These are phyloP conservation scores for Oeneis ivallda DNA, from an alignment of 2,888 invertebrate genomes.

Conservation along the genomic window DNA sequence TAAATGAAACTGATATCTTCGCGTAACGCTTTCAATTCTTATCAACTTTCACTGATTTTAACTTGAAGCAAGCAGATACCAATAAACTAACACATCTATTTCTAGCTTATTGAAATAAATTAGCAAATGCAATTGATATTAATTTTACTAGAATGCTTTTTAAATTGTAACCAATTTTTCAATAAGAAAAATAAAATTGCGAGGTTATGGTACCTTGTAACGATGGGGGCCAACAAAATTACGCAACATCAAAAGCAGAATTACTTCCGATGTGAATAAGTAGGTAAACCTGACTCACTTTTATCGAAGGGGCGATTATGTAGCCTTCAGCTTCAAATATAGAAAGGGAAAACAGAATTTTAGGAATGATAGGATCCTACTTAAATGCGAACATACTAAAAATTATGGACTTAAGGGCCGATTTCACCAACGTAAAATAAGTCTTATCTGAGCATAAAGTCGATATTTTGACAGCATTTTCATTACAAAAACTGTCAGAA, in stretches of 20 bases:
- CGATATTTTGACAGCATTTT: too few species aligned
- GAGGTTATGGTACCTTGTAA: neutral
- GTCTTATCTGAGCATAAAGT: too few species aligned
- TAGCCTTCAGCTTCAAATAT: constrained; percentile 16
- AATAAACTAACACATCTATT: neutral
- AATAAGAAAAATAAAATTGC: too few species aligned
- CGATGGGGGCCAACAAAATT: constrained; percentile 4
- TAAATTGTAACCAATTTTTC: neutral
- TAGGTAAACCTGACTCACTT: constrained; percentile 5
- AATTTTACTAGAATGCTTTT: neutral
- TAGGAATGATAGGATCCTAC: neutral
- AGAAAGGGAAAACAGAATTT: neutral
- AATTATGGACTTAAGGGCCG: too few species aligned
- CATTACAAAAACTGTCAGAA: too few species aligned
- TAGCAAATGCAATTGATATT: neutral
- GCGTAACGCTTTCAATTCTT: constrained; percentile 65
- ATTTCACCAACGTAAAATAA: too few species aligned
- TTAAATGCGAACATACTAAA: too few species aligned
- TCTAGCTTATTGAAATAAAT: neutral
- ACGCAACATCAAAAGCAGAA: constrained; percentile 16
- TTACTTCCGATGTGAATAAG: constrained; percentile 19
- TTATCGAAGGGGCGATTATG: constrained; percentile 8
- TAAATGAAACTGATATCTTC: constrained; percentile 77
- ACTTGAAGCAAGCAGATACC: constrained; percentile 41
- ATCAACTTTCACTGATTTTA: constrained; percentile 72